These are phyloP conservation scores for Phataginus tricuspis DNA, from an alignment of 2,797 vertebrate genomes.

Conservation along the genomic window DNA sequence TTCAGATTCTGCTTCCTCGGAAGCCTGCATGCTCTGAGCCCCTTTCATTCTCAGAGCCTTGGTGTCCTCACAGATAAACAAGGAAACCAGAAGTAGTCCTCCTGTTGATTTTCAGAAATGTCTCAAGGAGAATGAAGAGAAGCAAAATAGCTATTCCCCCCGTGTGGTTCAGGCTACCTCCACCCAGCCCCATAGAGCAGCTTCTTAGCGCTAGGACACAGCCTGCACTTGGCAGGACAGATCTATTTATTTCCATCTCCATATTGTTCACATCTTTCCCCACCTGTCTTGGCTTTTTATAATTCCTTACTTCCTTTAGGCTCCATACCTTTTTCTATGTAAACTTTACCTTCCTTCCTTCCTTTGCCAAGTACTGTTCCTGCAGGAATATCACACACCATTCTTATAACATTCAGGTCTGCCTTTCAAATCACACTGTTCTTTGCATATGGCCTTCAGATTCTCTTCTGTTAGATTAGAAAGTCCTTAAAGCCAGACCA, in stretches of 20 bases:
- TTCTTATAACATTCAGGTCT: rapidly evolving
- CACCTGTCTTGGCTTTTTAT: not conserved
- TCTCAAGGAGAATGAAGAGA: not conserved
- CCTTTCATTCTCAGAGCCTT: not conserved
- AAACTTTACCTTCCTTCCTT: not conserved
- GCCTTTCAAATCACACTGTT: not conserved
- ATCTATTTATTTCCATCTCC: not conserved
- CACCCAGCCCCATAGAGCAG: no score
- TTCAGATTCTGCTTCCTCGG: not conserved
- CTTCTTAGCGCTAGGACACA: rapidly evolving
- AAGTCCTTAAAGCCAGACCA: not conserved
- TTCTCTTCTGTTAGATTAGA: no score
- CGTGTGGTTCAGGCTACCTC: no score
- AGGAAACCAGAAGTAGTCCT: not conserved
- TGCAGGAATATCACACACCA: not conserved
- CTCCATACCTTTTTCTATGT: no score
- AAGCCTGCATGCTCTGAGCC: not conserved
- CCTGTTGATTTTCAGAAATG: not conserved
- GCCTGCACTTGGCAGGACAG: no score
- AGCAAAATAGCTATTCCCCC: not conserved
- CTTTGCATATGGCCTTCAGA: no score
- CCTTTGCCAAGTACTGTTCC: not conserved
- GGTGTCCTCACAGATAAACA: not conserved
- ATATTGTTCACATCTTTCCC: not conserved
- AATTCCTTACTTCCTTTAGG: not conserved